These are phyloP conservation scores for Pandemis cinnamomeana DNA, from an alignment of 2,888 invertebrate species.

Conservation along the genomic window DNA sequence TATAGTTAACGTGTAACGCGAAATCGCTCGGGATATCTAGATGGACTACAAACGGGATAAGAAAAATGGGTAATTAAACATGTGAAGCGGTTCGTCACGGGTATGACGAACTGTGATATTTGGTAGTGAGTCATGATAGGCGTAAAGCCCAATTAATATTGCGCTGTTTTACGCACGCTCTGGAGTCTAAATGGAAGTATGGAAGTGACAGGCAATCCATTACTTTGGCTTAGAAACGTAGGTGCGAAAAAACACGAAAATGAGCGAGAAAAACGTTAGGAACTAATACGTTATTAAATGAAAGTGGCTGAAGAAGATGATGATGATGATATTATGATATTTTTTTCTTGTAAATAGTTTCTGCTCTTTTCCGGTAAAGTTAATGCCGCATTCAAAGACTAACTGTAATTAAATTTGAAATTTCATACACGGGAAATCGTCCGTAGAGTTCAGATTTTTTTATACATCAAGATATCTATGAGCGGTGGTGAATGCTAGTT, in stretches of 20 bases:
- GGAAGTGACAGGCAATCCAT: not conserved
- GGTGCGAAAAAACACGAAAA: not conserved
- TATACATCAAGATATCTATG: too few species aligned
- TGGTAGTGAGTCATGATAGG: not conserved
- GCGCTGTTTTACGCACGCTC: not conserved
- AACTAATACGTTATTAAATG: not conserved
- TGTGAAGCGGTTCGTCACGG: slow-evolving; percentile 3
- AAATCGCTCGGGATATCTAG: slow-evolving; percentile 16
- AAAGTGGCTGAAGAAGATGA: too few species aligned
- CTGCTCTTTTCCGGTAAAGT: too few species aligned
- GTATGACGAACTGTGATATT: slow-evolving; percentile 6
- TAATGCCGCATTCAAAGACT: too few species aligned
- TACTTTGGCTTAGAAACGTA: not conserved
- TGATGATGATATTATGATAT: too few species aligned
- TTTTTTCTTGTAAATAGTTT: too few species aligned
- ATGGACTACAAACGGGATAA: slow-evolving; percentile 5
- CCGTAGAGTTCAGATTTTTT: too few species aligned
- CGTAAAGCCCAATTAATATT: not conserved
- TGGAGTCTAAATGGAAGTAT: not conserved
- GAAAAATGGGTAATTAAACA: too few species aligned
- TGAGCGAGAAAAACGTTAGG: not conserved
- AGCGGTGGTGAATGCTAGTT: too few species aligned
- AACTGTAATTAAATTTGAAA: too few species aligned
- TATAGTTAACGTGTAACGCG: slow-evolving; percentile 28
- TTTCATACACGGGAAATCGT: too few species aligned